phyloP scores from a whole-genome alignment of 2,888 invertebrate genomes.

The Oscheius sp. region DNA sequence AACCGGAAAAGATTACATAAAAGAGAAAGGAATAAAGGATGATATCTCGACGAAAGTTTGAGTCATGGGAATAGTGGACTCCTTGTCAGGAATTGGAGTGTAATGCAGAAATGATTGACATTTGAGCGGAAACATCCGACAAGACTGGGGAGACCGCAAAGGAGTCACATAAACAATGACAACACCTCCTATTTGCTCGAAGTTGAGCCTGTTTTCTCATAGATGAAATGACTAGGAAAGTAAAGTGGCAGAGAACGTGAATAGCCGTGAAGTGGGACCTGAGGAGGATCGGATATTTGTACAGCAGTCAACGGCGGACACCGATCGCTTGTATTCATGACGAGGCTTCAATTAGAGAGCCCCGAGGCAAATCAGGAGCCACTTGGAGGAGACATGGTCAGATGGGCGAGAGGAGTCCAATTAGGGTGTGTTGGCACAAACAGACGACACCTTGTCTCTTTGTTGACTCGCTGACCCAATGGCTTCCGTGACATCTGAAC shows the following conservation, averaged over 20 bases:
- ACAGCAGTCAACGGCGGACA: constrained; percentile 16
- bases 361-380: constrained; percentile 12
- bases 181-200: not conserved
- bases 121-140: constrained; percentile 27
- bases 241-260: constrained; percentile 4
- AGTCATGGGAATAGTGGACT: constrained; percentile 18
- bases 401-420: constrained; percentile 15
- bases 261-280: constrained; percentile 16
- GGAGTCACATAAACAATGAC: not conserved
- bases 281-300: constrained; percentile 11
- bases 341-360: constrained; percentile 1
- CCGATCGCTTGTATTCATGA: constrained; percentile 6
- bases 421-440: constrained; percentile 20
- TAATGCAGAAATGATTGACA: constrained; percentile 27
- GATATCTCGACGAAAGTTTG: not conserved
- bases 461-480: constrained; percentile 24
- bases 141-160: constrained; percentile 19
- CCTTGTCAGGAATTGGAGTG: constrained; percentile 31
- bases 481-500: not conserved
- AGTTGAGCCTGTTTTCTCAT: not conserved
- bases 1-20: not conserved
- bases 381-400: constrained; percentile 18
- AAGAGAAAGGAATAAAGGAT: not conserved
- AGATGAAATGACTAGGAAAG: not conserved
- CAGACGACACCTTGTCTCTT: constrained; percentile 29